phyloP scores from a whole-genome alignment of 2,113 vertebrate genomes.

The Brachyistius frenatus region DNA sequence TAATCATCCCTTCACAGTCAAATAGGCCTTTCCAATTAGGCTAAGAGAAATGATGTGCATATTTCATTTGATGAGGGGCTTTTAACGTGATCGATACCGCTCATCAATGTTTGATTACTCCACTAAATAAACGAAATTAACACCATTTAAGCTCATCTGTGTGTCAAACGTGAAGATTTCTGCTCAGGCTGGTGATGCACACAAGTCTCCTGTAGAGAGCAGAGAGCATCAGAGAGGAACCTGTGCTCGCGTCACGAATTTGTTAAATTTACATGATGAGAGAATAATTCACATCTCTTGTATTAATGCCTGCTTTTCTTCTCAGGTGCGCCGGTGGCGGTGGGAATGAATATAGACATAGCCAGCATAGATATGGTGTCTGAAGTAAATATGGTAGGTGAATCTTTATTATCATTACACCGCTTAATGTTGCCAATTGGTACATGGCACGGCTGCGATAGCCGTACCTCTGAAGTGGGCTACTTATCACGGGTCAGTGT shows the following conservation, averaged over 20 bases:
- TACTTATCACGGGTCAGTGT: conserved; percentile 46
- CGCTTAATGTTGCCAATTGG: conserved; percentile 33
- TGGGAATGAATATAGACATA: conserved; percentile 99
- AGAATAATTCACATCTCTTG: conserved; percentile 49
- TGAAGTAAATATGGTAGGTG: conserved; percentile 99
- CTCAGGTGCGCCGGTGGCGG: conserved; percentile 95
- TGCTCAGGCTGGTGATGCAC: conserved; percentile 54
- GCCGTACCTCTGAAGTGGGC: conserved; percentile 35
- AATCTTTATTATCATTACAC: conserved; percentile 49
- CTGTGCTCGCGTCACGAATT: conserved; percentile 76
- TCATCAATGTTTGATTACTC: conserved; percentile 65
- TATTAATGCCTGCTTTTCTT: conserved; percentile 71
- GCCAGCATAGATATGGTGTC: conserved; percentile 99
- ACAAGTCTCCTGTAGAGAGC: conserved; percentile 54
- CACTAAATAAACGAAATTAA: conserved; percentile 55
- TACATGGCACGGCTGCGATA: conserved; percentile 35
- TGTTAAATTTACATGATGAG: conserved; percentile 73
- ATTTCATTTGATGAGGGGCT: conserved; percentile 57
- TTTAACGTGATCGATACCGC: conserved; percentile 67
- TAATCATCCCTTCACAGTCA: conserved; percentile 71
- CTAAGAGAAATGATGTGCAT: conserved; percentile 56
- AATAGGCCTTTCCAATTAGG: conserved; percentile 64
- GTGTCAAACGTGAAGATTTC: conserved; percentile 21
- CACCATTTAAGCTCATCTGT: conserved; percentile 41
- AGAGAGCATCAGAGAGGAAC: conserved; percentile 61